These are phyloP conservation scores for Macrochelys suwanniensis DNA, from an alignment of 2,797 vertebrate genomes.

Conservation along the genomic window DNA sequence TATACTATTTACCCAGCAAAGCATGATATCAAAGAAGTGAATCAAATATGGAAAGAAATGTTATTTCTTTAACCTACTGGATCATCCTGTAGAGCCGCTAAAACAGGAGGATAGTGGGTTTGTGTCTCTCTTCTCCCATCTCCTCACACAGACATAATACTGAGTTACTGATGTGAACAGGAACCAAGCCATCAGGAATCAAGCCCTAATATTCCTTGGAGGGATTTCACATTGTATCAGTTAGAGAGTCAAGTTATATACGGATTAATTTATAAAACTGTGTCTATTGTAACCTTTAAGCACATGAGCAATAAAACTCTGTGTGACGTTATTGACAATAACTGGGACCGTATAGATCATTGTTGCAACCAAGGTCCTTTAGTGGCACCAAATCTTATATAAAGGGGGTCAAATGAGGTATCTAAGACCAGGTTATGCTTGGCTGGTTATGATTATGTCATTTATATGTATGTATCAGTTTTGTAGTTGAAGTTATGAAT, in stretches of 20 bases:
- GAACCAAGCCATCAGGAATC: background rate
- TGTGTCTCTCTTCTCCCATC: background rate
- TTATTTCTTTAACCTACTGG: background rate
- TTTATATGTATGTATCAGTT: too few relatives aligned
- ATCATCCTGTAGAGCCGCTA: background rate
- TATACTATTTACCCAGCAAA: background rate
- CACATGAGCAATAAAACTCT: too few relatives aligned
- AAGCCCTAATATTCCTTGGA: background rate
- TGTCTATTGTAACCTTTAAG: background rate
- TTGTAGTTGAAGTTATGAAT: too few relatives aligned
- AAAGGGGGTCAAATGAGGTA: too few relatives aligned
- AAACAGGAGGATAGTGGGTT: background rate
- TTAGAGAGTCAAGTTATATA: background rate
- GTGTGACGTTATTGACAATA: too few relatives aligned
- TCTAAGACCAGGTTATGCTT: too few relatives aligned
- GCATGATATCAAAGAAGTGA: background rate
- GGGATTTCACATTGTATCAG: background rate
- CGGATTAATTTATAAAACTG: background rate
- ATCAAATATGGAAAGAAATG: background rate
- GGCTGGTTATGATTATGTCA: too few relatives aligned
- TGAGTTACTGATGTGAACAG: background rate
- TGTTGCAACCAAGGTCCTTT: too few relatives aligned
- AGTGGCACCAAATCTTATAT: too few relatives aligned
- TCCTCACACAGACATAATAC: background rate
- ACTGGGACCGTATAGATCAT: too few relatives aligned